Conservation (phyloP, 2,888 invertebrate species). For the Schrankia costaestrigalis region DNA sequence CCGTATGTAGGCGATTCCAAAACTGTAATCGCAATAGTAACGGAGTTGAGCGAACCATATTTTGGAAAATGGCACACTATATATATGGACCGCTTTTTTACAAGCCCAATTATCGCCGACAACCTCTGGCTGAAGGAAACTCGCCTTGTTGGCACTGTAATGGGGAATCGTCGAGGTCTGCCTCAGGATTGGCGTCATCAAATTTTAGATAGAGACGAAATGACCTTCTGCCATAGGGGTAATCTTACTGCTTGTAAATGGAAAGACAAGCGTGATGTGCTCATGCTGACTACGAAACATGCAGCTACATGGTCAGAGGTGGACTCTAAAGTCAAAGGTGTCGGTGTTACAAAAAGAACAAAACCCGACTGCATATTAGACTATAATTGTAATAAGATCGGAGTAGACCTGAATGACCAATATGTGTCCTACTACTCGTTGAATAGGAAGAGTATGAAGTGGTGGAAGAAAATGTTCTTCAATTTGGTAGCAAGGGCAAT, state of each 20-base stretch:
- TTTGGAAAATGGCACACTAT: conserved; percentile 5
- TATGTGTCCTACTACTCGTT: neutral
- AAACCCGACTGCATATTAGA: conserved; percentile 6
- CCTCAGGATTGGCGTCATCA: conserved; percentile 1
- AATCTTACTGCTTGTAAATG: conserved; percentile 11
- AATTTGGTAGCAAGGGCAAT: conserved; percentile 4
- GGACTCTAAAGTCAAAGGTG: neutral
- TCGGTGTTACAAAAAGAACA: neutral
- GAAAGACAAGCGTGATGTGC: conserved; percentile 15
- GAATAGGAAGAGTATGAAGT: conserved; percentile 11
- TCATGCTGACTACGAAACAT: conserved; percentile 2
- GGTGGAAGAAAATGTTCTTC: conserved; percentile 21
- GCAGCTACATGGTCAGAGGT: conserved; percentile 12
- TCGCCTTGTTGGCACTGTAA: conserved; percentile 18
- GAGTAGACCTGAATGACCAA: conserved; percentile 10
- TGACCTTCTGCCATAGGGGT: conserved; percentile 12
- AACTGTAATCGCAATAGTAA: neutral
- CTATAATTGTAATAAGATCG: conserved; percentile 6
- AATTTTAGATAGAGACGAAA: neutral
- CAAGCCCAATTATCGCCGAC: conserved; percentile 1
- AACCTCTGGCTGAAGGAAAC: conserved; percentile 4
- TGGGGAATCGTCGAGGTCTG: conserved; percentile 14
- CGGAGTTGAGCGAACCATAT: neutral
- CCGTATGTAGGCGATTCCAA: neutral
- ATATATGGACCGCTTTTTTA: conserved; percentile 7